Evolutionary conservation across 2,888 invertebrate genomes (phyloP), one percentile per base, ranked within the genome.

Genomic region (Cephus nigrinus): DNA sequence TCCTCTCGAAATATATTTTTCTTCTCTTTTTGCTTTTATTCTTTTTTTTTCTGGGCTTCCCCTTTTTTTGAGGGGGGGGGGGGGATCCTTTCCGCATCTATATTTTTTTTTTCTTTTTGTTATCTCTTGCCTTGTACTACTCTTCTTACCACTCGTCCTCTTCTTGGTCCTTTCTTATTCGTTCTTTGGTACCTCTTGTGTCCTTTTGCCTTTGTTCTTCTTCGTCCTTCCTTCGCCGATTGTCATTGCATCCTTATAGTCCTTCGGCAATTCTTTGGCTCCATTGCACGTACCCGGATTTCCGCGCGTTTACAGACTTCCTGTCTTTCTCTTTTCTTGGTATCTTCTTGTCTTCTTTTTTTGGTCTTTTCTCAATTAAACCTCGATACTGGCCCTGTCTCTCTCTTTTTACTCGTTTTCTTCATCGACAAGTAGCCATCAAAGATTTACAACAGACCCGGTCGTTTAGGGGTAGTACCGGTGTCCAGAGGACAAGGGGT

Each of bases 381-480:
- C 68, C 71, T 76, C 71, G 34, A 76, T 34, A 30, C 75, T 34
- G 5, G n/a, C 36, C 69, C 73, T 12, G 31, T 73, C 76, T 76
- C 68, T 36, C 68, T 55, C 68, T 68, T 55, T 73, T 76, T 68
- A 40, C 76, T 73, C 31, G 68, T 72, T 76, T 72, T 40, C n/a
- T 23, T 72, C 33, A 11, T 34, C 35, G 9, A 55, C 36, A 79
- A 74, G 77, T 76, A 77, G 55, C 55, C 9, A 55, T 23, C 9
- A 23, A 55, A 55, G 55, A 55, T 55, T 55, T 23, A 55, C 9
- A 55, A 55, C 55, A 23, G 55, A 23, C 23, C 55, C 23, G 23
- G 5, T 1, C 23, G 55, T 23, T 23, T 55, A 55, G 23, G 23
- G 15, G 40, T 40, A 40, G 40, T 4, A 40, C 40, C 4, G 15